phyloP scores from a whole-genome alignment of 2,888 invertebrate genomes.

The Capitulum mitella region DNA sequence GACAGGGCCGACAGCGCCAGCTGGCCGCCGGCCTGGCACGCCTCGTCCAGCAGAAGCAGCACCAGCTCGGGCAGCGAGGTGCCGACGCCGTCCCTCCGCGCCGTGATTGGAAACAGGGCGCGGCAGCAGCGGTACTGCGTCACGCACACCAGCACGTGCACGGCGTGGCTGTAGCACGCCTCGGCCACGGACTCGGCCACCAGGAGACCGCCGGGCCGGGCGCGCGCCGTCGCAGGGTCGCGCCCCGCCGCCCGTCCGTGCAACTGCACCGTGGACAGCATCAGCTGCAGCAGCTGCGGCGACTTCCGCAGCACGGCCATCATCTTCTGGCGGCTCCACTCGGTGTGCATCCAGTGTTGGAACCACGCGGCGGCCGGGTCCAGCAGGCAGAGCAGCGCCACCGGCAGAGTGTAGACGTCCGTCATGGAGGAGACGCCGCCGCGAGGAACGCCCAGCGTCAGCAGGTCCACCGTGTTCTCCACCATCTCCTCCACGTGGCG shows the following conservation, averaged over 20 bases:
- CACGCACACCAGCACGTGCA: constrained; percentile 2
- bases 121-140: background rate
- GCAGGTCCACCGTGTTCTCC: constrained; percentile 26
- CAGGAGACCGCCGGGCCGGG: background rate
- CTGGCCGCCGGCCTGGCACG: background rate
- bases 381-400: constrained; percentile 26
- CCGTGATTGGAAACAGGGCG: background rate
- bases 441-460: constrained; percentile 17
- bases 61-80: background rate
- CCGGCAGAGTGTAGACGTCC: background rate
- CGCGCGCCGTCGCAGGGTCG: background rate
- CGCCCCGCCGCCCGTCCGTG: background rate
- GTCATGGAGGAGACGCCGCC: background rate
- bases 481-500: constrained; percentile 9
- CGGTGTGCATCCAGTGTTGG: constrained; percentile 27
- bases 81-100: background rate
- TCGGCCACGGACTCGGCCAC: background rate
- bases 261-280: background rate
- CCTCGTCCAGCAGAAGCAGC: background rate
- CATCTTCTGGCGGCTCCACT: constrained; percentile 24
- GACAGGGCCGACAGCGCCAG: constrained; percentile 1
- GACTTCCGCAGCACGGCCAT: constrained; percentile 10
- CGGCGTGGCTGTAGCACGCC: background rate
- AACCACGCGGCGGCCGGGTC: constrained; percentile 29
- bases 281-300: constrained; percentile 15